phyloP scores from a whole-genome alignment of 2,113 vertebrate genomes.

The Panthera tigris region DNA sequence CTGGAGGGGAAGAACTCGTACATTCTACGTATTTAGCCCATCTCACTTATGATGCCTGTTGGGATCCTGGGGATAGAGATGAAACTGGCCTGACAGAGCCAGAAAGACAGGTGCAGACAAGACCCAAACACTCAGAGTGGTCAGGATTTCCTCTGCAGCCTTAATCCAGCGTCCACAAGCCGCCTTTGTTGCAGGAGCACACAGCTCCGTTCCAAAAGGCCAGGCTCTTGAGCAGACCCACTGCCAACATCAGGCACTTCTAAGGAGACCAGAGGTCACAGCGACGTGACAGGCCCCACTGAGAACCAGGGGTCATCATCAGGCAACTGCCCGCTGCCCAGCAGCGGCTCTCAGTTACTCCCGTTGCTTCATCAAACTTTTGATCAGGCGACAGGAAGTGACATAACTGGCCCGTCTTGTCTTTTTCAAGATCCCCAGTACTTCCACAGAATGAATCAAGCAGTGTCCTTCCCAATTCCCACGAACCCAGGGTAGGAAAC shows the following conservation, averaged over 20 bases:
- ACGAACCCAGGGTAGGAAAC: slow-evolving; percentile 79
- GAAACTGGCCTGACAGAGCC: background rate
- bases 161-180: background rate
- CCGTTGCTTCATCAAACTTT: slow-evolving; percentile 61
- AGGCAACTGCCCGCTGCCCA: background rate
- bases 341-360: slow-evolving; percentile 23
- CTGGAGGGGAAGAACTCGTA: background rate
- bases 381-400: slow-evolving; percentile 77
- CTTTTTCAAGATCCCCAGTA: slow-evolving; percentile 61
- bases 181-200: background rate
- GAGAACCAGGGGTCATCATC: slow-evolving; percentile 40
- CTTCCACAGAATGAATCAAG: slow-evolving; percentile 75
- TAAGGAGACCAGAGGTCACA: slow-evolving; percentile 49
- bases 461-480: slow-evolving; percentile 80
- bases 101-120: background rate
- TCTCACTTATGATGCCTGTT: background rate
- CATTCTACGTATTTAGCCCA: background rate
- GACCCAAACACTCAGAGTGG: background rate
- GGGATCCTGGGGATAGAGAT: background rate
- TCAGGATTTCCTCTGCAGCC: background rate
- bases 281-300: background rate
- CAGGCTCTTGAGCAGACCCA: background rate
- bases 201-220: background rate
- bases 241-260: slow-evolving; percentile 28
- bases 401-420: slow-evolving; percentile 60